Evolutionary conservation across 2,113 vertebrate genomes (phyloP).

Genomic region (Struthidea cinerea): DNA sequence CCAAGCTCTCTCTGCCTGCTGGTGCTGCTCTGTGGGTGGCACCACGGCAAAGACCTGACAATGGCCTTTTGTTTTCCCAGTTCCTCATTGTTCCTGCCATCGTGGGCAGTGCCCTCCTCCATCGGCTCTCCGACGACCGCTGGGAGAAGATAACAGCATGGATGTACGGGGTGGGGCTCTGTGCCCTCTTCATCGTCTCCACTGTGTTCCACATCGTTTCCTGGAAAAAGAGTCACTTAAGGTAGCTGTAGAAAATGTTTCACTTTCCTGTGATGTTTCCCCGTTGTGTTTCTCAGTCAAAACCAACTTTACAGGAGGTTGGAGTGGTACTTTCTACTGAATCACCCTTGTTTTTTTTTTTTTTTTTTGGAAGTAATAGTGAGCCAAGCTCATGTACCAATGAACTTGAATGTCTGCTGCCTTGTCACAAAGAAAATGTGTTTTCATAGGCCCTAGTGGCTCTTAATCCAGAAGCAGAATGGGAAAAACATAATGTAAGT

Average conservation of each 20-base stretch:
- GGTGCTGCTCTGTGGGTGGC: background rate
- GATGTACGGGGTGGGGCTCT: constrained; percentile 94
- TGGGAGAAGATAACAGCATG: constrained; percentile 94
- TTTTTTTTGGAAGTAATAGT: background rate
- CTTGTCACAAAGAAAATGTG: background rate
- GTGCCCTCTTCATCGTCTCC: constrained; percentile 92
- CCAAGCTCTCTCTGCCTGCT: background rate
- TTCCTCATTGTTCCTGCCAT: constrained; percentile 90
- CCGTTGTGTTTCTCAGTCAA: background rate
- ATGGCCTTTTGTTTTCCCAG: constrained; percentile 35
- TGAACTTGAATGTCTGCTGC: background rate
- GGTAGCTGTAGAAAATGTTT: constrained; percentile 60
- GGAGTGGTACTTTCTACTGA: background rate
- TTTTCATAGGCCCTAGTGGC: background rate
- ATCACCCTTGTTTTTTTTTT: background rate
- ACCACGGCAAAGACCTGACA: fast-evolving
- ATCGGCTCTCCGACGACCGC: constrained; percentile 85
- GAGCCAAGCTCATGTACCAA: background rate
- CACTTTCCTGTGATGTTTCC: background rate
- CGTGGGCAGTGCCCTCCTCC: constrained; percentile 87
- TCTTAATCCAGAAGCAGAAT: background rate
- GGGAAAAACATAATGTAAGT: background rate
- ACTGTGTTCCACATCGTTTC: constrained; percentile 93
- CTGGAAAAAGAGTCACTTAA: constrained; percentile 98
- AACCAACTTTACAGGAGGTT: background rate